These are phyloP conservation scores for Xestia rhomboidea DNA, from an alignment of 2,888 invertebrate species.

Conservation along the genomic window DNA sequence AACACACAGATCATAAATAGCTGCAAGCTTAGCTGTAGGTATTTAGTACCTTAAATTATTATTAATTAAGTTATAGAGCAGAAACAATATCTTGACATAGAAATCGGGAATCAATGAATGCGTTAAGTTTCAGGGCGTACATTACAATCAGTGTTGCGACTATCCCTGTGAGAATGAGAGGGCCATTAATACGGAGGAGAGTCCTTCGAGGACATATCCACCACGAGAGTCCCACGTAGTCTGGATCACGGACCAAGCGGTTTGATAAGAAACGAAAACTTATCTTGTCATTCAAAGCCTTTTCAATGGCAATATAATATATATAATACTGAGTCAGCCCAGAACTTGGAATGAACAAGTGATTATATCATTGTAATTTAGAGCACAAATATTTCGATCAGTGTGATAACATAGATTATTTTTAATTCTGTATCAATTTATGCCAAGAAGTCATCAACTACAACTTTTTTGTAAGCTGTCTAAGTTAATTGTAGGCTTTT, in stretches of 20 bases:
- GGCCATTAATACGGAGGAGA: background rate
- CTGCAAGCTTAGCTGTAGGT: background rate
- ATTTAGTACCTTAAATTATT: background rate
- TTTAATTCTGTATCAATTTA: background rate
- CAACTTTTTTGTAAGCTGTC: background rate
- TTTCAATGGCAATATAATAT: background rate
- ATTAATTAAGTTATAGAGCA: background rate
- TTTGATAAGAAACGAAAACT: background rate
- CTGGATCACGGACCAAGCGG: background rate
- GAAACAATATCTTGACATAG: background rate
- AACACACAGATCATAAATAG: constrained; percentile 10
- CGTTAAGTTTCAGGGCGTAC: background rate
- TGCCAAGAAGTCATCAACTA: background rate
- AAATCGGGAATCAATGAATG: background rate
- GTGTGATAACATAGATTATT: background rate
- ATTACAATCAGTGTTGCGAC: background rate
- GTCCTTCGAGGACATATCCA: background rate
- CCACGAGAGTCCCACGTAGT: background rate
- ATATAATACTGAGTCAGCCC: background rate
- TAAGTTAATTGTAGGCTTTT: background rate
- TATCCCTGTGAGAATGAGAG: background rate
- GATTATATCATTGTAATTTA: background rate
- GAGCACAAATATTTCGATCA: background rate
- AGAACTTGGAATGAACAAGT: background rate
- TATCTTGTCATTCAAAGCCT: background rate